Conservation (phyloP, 2,113 vertebrate species). For the Equus przewalskii region DNA sequence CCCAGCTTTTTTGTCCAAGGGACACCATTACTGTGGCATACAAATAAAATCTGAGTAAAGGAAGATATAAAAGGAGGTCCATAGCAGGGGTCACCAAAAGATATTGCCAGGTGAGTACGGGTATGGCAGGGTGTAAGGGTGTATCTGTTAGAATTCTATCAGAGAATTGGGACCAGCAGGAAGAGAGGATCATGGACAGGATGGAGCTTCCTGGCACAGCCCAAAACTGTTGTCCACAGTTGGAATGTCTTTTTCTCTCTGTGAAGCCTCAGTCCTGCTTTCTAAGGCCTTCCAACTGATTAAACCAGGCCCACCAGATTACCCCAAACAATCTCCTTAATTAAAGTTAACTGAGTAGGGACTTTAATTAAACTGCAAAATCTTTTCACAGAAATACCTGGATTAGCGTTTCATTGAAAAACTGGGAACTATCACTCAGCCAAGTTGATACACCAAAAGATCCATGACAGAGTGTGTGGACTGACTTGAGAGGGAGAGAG, state of each 20-base stretch:
- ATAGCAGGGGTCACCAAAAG: background rate
- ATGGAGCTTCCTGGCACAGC: background rate
- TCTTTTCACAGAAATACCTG: background rate
- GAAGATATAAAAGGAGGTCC: background rate
- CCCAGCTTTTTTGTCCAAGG: background rate
- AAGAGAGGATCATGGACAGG: background rate
- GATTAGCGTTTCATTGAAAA: background rate
- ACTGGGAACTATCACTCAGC: background rate
- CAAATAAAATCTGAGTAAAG: background rate
- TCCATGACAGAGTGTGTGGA: background rate
- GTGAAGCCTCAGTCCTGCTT: background rate
- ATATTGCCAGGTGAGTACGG: background rate
- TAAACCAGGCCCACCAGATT: background rate
- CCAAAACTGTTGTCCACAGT: background rate
- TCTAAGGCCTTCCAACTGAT: background rate
- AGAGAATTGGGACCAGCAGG: background rate
- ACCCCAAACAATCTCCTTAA: background rate
- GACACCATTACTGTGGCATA: background rate
- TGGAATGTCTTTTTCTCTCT: background rate
- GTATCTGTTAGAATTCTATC: background rate
- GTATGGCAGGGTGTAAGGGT: accelerated
- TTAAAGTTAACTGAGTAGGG: conserved; percentile 13
- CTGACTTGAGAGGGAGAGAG: background rate
- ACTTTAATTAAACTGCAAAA: conserved; percentile 16
- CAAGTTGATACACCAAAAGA: background rate